Percentiles rank a stretch among this genome's conserved stretches.
These are phyloP conservation scores for Saiga tatarica DNA, from an alignment of 2,113 vertebrate species.

Conservation along the genomic window DNA sequence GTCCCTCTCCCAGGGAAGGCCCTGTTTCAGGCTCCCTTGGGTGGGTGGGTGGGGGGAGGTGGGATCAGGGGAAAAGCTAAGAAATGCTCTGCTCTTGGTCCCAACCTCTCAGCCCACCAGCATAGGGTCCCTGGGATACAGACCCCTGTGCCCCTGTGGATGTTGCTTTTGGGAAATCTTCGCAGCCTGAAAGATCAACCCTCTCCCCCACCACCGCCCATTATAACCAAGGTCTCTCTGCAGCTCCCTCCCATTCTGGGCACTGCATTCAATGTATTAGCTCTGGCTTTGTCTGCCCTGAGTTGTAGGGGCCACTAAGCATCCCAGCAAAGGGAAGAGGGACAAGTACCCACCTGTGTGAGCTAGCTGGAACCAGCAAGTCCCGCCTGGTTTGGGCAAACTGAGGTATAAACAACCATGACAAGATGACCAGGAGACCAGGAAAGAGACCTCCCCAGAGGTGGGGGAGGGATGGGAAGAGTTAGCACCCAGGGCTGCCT, in stretches of 20 bases:
- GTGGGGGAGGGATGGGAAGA: neutral
- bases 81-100: neutral
- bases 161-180: neutral
- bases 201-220: rapidly evolving
- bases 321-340: neutral
- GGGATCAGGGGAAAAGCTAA: neutral
- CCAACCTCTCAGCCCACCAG: neutral
- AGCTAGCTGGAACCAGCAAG: neutral
- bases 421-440: neutral
- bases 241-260: neutral
- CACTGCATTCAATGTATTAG: neutral
- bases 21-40: neutral
- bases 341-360: neutral
- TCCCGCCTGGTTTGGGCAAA: neutral
- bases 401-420: neutral
- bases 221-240: neutral
- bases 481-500: neutral
- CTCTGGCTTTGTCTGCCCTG: neutral
- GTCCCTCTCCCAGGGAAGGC: neutral
- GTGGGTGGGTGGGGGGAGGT: rapidly evolving
- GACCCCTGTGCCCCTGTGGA: neutral
- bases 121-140: neutral
- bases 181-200: neutral
- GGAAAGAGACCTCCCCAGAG: neutral
- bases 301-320: neutral